Evolutionary conservation across 1,140 invertebrate genomes (phyloP), one percentile per base, ranked within the genome.

Genomic region (Lutraria rhynchaena): DNA sequence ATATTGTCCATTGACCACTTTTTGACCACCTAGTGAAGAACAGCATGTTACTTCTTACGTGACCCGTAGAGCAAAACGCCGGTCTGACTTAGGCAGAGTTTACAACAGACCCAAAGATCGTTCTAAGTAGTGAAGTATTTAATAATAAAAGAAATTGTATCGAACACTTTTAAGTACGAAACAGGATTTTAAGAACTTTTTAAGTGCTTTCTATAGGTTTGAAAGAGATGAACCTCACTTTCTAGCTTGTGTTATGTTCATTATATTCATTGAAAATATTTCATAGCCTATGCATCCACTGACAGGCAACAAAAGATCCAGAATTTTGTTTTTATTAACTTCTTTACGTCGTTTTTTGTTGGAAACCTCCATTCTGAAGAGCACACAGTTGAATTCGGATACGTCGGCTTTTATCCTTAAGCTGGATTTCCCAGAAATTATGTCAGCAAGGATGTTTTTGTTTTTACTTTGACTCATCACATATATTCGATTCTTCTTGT

Each of bases 221-320:
- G n/a, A n/a, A n/a, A n/a, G n/a, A n/a, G n/a, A n/a, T n/a, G n/a
- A n/a, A n/a, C n/a, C n/a, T n/a, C n/a, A n/a, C n/a, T n/a, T n/a
- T n/a, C n/a, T n/a, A n/a, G n/a, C n/a, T n/a, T n/a, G n/a, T 29
- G 69, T 74, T n/a, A 89, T 84, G 46, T 89, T 86, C 86, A 90
- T 90, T n/a, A 91, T 89, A 74, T 90, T 86, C 19, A 84, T 41
- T 15, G 89, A 86, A 83, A 91, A 90, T 22, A 86, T 70, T 58
- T 86, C 78, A 82, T 89, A 90, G 69, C 89, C 89, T 13, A 85
- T 51, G 60, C 82, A 75, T n/a, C 89, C 89, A n/a, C 85, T 73
- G 13, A 78, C 29, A 27, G 90, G 89, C 19, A 89, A 49, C 75
- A 83, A 86, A 22, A 61, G 24, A n/a, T 71, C 63, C 11, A 58